Conservation (phyloP, 92 coral and sea anemone species). For the Hydrozoanthus gracilis region DNA sequence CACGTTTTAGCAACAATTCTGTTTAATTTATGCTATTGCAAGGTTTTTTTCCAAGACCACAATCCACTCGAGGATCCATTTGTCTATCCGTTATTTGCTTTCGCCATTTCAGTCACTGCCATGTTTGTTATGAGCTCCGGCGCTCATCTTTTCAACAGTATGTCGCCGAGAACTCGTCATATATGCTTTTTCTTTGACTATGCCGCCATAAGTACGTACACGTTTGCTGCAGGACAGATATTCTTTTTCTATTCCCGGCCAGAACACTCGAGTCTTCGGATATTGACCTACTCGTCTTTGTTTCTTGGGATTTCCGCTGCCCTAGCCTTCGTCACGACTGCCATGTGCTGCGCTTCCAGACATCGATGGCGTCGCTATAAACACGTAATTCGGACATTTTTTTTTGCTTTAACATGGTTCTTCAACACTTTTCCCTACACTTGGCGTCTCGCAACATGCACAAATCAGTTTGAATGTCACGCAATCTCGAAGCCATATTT, state of each 20-base stretch:
- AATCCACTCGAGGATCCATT: slow-evolving; percentile 66
- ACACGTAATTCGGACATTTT: slow-evolving; percentile 83
- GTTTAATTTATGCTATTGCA: slow-evolving; percentile 68
- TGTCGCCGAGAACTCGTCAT: slow-evolving; percentile 81
- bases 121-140: slow-evolving; percentile 87
- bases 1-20: slow-evolving; percentile 78
- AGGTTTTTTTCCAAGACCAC: slow-evolving; percentile 60
- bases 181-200: slow-evolving; percentile 94
- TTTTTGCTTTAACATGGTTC: slow-evolving; percentile 75
- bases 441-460: slow-evolving; percentile 72
- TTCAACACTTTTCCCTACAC: slow-evolving; percentile 81
- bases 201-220: slow-evolving; percentile 88
- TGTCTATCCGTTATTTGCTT: slow-evolving; percentile 81
- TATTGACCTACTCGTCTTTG: slow-evolving; percentile 58
- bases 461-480: slow-evolving; percentile 76
- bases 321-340: slow-evolving; percentile 74
- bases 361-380: slow-evolving; percentile 86
- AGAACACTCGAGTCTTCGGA: slow-evolving; percentile 50
- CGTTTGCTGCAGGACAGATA: slow-evolving; percentile 88
- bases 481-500: slow-evolving; percentile 74
- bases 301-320: slow-evolving; percentile 70
- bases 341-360: slow-evolving; percentile 91
- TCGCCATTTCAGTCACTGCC: slow-evolving; percentile 80
- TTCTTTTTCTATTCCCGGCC: slow-evolving; percentile 95
- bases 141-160: slow-evolving; percentile 91